Conservation (phyloP, 2,797 vertebrate genomes). For the Momotus momota region DNA sequence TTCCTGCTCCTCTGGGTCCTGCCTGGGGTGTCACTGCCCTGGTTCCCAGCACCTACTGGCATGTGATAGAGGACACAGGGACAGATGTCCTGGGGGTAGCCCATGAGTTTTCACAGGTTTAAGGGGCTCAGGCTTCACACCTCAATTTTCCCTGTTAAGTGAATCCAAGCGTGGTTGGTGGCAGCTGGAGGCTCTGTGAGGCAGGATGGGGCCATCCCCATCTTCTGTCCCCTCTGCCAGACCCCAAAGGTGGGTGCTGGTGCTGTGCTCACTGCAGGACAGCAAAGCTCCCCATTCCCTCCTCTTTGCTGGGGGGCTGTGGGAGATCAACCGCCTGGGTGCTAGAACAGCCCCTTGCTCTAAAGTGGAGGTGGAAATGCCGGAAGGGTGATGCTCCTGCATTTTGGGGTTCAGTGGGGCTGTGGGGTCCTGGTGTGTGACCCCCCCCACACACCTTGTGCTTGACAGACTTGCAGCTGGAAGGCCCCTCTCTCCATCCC, state of each 20-base stretch:
- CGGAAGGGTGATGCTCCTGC: neutral
- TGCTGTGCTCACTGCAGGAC: neutral
- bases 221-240: neutral
- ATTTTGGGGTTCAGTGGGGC: neutral
- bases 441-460: rapidly evolving
- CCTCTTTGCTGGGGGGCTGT: neutral
- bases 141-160: rapidly evolving
- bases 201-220: neutral
- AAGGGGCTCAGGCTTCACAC: neutral
- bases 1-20: neutral
- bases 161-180: rapidly evolving
- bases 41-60: neutral
- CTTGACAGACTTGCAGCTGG: neutral
- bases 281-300: neutral
- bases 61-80: no score
- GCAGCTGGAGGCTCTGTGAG: rapidly evolving
- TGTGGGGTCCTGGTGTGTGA: rapidly evolving
- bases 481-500: neutral
- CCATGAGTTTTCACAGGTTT: neutral
- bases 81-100: neutral
- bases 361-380: rapidly evolving
- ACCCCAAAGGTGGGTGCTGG: neutral
- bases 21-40: neutral
- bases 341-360: rapidly evolving
- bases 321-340: rapidly evolving